Conservation (phyloP, 1,140 invertebrate genomes). For the Rhyzopertha dominica region DNA sequence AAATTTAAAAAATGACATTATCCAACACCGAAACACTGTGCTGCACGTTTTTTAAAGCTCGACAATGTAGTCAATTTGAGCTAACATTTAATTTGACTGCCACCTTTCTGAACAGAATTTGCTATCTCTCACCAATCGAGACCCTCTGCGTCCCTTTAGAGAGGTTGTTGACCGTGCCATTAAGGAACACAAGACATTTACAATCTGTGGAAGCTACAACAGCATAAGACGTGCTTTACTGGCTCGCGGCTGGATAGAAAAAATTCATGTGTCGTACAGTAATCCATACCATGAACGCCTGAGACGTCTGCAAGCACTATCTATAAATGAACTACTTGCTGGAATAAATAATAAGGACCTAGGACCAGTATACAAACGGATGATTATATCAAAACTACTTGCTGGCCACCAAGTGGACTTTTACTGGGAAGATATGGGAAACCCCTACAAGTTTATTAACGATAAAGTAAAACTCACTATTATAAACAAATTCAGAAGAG, state of each 20-base stretch:
- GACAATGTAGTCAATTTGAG: too few species aligned
- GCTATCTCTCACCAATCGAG: too few species aligned
- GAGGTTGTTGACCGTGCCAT: slow-evolving; percentile 37
- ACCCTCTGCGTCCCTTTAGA: slow-evolving; percentile 26
- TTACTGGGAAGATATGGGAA: slow-evolving; percentile 50
- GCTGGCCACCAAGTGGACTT: slow-evolving; percentile 53
- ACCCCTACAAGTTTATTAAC: slow-evolving; percentile 41
- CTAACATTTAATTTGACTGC: too few species aligned
- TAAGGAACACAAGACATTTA: slow-evolving; percentile 39
- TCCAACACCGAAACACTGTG: too few species aligned
- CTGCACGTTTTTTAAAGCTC: too few species aligned
- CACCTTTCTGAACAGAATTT: too few species aligned
- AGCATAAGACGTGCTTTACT: slow-evolving; percentile 50
- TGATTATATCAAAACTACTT: slow-evolving; percentile 53
- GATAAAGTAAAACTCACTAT: slow-evolving; percentile 43
- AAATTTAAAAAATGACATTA: too few species aligned
- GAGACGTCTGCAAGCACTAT: too few species aligned
- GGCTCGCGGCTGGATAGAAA: slow-evolving; percentile 58
- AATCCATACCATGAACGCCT: too few species aligned
- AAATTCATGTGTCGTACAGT: slow-evolving; percentile 41
- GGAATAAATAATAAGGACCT: slow-evolving; percentile 27
- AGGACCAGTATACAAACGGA: slow-evolving; percentile 29
- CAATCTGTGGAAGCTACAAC: slow-evolving; percentile 45
- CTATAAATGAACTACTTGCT: slow-evolving; percentile 26
- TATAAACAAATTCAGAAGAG: slow-evolving; percentile 53